Evolutionary conservation across 1,140 invertebrate species (phyloP).

Genomic region (Lordiphosa clarofinis): DNA sequence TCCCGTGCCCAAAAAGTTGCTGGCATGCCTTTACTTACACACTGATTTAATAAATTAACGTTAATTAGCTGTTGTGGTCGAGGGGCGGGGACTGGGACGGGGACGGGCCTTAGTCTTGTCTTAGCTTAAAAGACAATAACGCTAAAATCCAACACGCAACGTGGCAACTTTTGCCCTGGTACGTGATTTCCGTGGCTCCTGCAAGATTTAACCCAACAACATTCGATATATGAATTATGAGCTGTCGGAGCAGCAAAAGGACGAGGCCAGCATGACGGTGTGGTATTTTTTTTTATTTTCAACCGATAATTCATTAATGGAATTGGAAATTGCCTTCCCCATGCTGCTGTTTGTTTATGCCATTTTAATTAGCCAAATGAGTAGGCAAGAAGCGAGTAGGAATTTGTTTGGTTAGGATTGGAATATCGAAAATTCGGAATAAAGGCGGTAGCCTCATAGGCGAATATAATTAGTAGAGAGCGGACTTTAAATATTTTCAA

Average conservation of each 20-base stretch:
- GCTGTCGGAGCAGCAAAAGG: conserved; percentile 20
- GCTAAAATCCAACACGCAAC: conserved; percentile 65
- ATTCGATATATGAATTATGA: conserved; percentile 71
- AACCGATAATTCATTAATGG: conserved; percentile 54
- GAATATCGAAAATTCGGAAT: no score
- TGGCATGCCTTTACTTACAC: conserved; percentile 71
- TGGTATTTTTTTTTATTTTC: conserved; percentile 12
- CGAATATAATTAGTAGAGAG: no score
- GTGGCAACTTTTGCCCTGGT: conserved; percentile 58
- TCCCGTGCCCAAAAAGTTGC: conserved; percentile 13
- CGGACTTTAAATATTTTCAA: no score
- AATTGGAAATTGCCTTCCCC: conserved; percentile 13
- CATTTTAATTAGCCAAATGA: conserved; percentile 70
- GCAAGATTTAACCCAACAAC: conserved; percentile 48
- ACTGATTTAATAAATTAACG: conserved; percentile 80
- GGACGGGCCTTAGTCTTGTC: conserved; percentile 34
- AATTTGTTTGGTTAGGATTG: no score
- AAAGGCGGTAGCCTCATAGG: no score
- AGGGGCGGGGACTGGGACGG: conserved; percentile 3
- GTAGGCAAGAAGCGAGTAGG: conserved; percentile 6
- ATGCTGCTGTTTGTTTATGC: conserved; percentile 52
- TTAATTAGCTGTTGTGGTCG: conserved; percentile 79
- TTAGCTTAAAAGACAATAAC: conserved; percentile 75
- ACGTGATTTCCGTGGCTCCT: conserved; percentile 64
- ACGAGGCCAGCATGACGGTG: conserved; percentile 38